phyloP scores from a whole-genome alignment of 2,797 vertebrate genomes.

The Coccyzus lansbergi region DNA sequence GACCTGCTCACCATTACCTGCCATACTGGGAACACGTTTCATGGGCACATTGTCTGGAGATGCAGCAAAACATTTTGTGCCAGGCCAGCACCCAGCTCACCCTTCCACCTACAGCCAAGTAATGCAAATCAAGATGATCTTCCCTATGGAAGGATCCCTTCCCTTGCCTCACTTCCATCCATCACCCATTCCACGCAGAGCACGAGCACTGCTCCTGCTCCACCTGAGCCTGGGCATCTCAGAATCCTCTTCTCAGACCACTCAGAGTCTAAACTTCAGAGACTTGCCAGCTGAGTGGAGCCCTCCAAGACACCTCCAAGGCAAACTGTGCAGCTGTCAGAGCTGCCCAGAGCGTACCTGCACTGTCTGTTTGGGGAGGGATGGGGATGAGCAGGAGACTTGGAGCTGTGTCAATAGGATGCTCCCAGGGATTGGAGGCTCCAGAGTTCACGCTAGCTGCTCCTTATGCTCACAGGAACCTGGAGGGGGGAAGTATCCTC shows the following conservation, averaged over 20 bases:
- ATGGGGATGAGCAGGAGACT: not conserved
- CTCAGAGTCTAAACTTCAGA: not conserved
- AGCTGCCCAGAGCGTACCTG: accelerated
- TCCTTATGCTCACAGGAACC: not conserved
- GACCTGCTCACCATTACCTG: not conserved
- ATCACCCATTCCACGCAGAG: not conserved
- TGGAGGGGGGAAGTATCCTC: not conserved
- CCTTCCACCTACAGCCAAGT: not conserved
- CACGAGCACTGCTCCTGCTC: accelerated
- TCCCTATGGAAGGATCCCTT: accelerated
- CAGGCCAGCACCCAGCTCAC: not conserved
- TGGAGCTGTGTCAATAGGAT: not conserved
- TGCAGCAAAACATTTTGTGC: not conserved
- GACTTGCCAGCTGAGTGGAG: accelerated
- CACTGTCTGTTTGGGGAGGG: not conserved
- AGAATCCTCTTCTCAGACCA: accelerated
- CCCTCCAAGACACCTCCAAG: not conserved
- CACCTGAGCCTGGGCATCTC: not conserved
- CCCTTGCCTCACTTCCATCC: not conserved
- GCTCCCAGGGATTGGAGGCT: not conserved
- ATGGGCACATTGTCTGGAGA: not conserved
- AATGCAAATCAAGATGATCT: not conserved
- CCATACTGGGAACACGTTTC: accelerated
- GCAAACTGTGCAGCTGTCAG: accelerated
- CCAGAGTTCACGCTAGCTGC: not conserved